A percentile compares a stretch with the other conserved stretches of the same genome.
phyloP scores from a whole-genome alignment of 2,888 invertebrate species.

The Rhynchonema sp. region DNA sequence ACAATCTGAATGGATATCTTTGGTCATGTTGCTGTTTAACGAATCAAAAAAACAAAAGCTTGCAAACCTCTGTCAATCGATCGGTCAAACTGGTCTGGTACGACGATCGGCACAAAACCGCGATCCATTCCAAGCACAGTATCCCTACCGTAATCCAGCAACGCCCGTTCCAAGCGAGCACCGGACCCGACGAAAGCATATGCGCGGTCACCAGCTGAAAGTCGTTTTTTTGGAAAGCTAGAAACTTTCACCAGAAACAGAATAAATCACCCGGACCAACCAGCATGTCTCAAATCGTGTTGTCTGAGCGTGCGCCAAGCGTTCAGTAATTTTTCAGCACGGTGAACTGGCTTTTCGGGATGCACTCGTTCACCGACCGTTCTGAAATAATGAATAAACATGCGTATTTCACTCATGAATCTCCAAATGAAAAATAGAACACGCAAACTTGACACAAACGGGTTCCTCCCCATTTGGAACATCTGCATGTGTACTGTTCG shows the following conservation, averaged over 20 bases:
- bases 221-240: no score
- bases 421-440: no score
- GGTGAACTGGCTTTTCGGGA: no score
- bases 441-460: not conserved
- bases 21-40: not conserved
- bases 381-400: no score
- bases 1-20: not conserved
- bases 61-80: not conserved
- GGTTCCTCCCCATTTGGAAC: slow-evolving; percentile 11
- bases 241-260: no score
- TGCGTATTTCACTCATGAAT: no score
- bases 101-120: slow-evolving; percentile 12
- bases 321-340: no score
- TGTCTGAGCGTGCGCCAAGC: no score
- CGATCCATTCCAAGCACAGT: slow-evolving; percentile 6
- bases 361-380: no score
- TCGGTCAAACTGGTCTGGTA: slow-evolving; percentile 18
- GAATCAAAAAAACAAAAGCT: not conserved
- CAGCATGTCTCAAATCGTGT: no score
- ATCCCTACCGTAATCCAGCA: slow-evolving; percentile 13
- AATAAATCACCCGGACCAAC: no score
- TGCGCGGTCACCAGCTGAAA: not conserved
- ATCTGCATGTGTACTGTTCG: slow-evolving; percentile 16
- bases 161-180: slow-evolving; percentile 11
- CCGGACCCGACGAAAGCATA: slow-evolving; percentile 6